Base-by-base conservation (phyloP, 2,797 vertebrate species). In the Lepidocolaptes lacrymiger region DNA sequence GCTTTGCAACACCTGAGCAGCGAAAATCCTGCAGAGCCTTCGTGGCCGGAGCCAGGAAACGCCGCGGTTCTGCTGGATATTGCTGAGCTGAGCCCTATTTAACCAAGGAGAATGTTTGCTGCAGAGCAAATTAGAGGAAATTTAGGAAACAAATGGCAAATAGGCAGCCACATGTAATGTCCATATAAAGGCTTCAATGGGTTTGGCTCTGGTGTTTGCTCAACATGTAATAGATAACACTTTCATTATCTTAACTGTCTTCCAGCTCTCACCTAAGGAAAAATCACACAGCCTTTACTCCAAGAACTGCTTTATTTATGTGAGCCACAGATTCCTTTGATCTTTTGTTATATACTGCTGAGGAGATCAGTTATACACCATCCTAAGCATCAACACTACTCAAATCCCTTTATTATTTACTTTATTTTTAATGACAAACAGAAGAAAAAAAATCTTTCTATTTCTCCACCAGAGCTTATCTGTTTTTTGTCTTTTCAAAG, bases 1-100 rank as follows among this genome's bases (percentile, higher is more conserved):
- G 76, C 89, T 96, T 95, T 86, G 92, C 93, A 97, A 97, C 97
- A 98, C 97, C 98, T 98, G 97, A 98, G 96, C 96, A 97, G 96
- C 43, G 96, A 97, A 97, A 97, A 97, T 95, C 95, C 97, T 97
- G 94, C 12, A 76, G 96, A 48, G 89, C 71, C 88, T 95, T 67
- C 46, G 34, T 89, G 95, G 85, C 94, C 88, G 43, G 88, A 95
- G 92, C 96, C 94, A 97, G 89, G 91, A 96, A 97, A 95, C 36
- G 32, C 84, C 23, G 30, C 9, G 37, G 96, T 87, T 95, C 96
- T 85, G 62, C 20, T 58, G 76, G 81, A 85, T 89, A 86, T 95
- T 94, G 85, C 85, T 78, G 94, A 96, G 95, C 41, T 6, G 91
- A 96, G 91, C 69, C 95, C 66, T 75, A 48, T 94, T 90, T 95